Evolutionary conservation across 2,113 vertebrate species (phyloP).

Genomic region (Lethenteron camtschaticum): DNA sequence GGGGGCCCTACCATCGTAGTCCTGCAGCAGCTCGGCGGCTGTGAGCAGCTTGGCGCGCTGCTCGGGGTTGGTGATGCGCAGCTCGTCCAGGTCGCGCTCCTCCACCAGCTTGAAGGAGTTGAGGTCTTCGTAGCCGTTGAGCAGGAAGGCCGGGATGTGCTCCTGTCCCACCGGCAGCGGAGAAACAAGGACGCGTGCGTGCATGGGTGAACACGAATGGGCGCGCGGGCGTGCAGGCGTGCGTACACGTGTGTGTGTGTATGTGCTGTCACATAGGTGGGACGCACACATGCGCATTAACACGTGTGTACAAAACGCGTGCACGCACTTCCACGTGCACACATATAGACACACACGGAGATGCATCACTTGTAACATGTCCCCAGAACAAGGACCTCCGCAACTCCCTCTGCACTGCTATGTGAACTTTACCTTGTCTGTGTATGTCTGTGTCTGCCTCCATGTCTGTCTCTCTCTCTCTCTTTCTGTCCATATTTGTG

Average conservation of each 20-base stretch:
- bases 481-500: neutral
- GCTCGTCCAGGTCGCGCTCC: constrained; percentile 84
- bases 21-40: constrained; percentile 77
- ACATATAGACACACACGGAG: neutral
- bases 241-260: neutral
- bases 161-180: constrained; percentile 27
- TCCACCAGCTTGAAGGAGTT: constrained; percentile 92
- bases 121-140: constrained; percentile 92
- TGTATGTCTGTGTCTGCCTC: neutral
- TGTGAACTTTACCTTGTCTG: neutral
- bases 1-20: constrained; percentile 68
- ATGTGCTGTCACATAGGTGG: neutral
- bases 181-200: too few species aligned
- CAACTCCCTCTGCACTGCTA: too few species aligned
- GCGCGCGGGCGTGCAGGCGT: too few species aligned
- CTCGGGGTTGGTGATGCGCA: constrained; percentile 77
- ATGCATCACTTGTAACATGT: neutral
- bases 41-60: constrained; percentile 79
- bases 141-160: constrained; percentile 92
- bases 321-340: neutral
- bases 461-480: neutral
- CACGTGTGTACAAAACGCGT: neutral
- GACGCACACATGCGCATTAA: neutral
- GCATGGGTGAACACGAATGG: too few species aligned
- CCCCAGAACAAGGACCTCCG: too few species aligned